phyloP scores from a whole-genome alignment of 2,888 invertebrate species.

The Notodonta ziczac region DNA sequence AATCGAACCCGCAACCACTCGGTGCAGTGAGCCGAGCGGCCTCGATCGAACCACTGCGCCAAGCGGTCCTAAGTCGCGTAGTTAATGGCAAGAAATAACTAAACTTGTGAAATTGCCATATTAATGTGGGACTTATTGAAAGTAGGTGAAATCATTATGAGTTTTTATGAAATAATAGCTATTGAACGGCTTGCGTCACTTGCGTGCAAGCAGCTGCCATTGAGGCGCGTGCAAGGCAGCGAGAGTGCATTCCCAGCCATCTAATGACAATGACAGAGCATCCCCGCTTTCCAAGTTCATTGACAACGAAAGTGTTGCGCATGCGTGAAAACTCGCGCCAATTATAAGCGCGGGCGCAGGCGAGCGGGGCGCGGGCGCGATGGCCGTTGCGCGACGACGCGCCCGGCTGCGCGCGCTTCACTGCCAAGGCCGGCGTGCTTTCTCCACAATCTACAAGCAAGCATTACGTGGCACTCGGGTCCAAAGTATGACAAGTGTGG shows the following conservation, averaged over 20 bases:
- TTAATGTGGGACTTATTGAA: not conserved
- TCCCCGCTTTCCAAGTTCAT: constrained; percentile 84
- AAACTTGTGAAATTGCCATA: not conserved
- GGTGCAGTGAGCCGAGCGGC: no score
- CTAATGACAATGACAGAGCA: constrained; percentile 79
- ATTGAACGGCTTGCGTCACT: constrained; percentile 57
- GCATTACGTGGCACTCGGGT: constrained; percentile 59
- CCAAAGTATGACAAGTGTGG: no score
- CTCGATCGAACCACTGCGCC: no score
- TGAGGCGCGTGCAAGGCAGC: constrained; percentile 62
- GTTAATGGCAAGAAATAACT: no score
- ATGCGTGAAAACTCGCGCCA: constrained; percentile 79
- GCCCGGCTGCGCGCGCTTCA: constrained; percentile 68
- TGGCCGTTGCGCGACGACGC: constrained; percentile 51
- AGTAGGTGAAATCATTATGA: constrained; percentile 21
- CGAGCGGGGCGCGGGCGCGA: constrained; percentile 36
- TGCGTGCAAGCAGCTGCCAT: constrained; percentile 58
- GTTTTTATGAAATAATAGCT: constrained; percentile 31
- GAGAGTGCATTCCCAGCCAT: constrained; percentile 82
- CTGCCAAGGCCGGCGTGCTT: constrained; percentile 81
- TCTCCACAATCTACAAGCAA: constrained; percentile 67
- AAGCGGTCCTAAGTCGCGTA: no score
- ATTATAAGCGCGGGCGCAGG: constrained; percentile 52
- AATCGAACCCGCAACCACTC: no score
- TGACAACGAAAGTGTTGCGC: constrained; percentile 81